A percentile compares a stretch with the other conserved stretches of the same genome.
phyloP scores from a whole-genome alignment of 1,140 invertebrate genomes.

The Mesaphorura yosii region DNA sequence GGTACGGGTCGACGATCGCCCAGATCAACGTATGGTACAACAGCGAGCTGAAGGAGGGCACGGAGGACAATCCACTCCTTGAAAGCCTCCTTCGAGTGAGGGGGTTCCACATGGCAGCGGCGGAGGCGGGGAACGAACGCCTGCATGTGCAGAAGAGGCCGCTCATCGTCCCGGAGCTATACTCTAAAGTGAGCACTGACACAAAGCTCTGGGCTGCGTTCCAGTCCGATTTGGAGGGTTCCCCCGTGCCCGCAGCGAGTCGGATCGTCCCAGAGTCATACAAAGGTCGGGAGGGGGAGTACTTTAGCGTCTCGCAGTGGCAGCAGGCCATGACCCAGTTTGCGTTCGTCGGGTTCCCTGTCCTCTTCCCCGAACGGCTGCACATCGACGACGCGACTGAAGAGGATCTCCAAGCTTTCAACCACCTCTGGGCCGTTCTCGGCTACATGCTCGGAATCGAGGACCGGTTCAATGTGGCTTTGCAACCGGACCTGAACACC shows the following conservation, averaged over 20 bases:
- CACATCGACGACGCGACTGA: conserved; percentile 31
- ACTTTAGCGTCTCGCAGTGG: background rate
- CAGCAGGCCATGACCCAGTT: background rate
- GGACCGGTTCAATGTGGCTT: conserved; percentile 37
- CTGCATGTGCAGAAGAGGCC: background rate
- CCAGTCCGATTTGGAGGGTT: background rate
- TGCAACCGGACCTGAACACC: background rate
- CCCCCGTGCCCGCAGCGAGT: background rate
- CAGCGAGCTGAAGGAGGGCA: background rate
- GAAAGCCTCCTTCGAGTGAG: background rate
- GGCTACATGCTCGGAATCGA: conserved; percentile 38
- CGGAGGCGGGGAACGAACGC: background rate
- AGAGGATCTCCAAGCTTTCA: conserved; percentile 35
- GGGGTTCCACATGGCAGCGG: background rate
- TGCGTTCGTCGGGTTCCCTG: conserved; percentile 36
- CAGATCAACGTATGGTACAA: background rate
- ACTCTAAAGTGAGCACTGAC: background rate
- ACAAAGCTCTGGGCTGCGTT: background rate
- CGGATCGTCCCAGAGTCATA: background rate
- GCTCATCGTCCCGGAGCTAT: background rate
- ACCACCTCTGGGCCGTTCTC: conserved; percentile 40
- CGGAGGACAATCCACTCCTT: background rate
- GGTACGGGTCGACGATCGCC: background rate
- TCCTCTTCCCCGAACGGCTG: conserved; percentile 35
- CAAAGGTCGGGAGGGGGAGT: background rate